These are phyloP conservation scores for Nerophis lumbriciformis DNA, from an alignment of 2,113 vertebrate species.

Conservation along the genomic window DNA sequence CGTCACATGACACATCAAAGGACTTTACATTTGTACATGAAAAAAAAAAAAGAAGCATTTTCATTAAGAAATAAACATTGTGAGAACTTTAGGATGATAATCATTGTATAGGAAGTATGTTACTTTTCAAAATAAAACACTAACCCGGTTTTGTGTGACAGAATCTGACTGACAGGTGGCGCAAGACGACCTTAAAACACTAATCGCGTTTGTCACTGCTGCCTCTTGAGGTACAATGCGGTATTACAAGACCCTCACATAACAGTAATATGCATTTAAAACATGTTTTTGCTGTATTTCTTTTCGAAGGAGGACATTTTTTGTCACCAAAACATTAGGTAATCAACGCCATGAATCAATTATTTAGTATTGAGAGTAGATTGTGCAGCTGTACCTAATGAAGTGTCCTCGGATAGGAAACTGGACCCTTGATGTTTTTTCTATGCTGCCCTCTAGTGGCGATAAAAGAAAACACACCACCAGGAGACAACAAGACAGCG, in stretches of 20 bases:
- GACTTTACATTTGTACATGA: constrained; percentile 59
- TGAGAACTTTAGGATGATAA: neutral
- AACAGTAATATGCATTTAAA: too few species aligned
- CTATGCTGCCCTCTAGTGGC: constrained; percentile 25
- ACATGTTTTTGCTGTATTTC: too few species aligned
- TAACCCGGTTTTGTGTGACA: neutral
- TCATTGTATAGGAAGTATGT: neutral
- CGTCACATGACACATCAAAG: constrained; percentile 29
- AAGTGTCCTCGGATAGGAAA: too few species aligned
- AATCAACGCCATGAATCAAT: too few species aligned
- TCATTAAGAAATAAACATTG: too few species aligned
- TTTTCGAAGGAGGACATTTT: too few species aligned
- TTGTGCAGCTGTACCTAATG: too few species aligned
- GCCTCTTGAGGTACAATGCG: neutral
- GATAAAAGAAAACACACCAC: neutral
- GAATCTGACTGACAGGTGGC: neutral
- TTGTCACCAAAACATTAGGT: too few species aligned
- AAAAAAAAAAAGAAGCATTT: neutral
- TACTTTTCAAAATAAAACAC: neutral
- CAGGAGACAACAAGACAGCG: neutral
- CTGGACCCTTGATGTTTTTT: neutral
- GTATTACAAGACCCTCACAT: neutral
- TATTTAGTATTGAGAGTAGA: too few species aligned
- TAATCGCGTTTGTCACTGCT: too few species aligned
- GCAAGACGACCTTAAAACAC: too few species aligned